A percentile compares a stretch with the other conserved stretches of the same genome.
Evolutionary conservation across 1,140 invertebrate genomes (phyloP).

Genomic region (Psix sp.): DNA sequence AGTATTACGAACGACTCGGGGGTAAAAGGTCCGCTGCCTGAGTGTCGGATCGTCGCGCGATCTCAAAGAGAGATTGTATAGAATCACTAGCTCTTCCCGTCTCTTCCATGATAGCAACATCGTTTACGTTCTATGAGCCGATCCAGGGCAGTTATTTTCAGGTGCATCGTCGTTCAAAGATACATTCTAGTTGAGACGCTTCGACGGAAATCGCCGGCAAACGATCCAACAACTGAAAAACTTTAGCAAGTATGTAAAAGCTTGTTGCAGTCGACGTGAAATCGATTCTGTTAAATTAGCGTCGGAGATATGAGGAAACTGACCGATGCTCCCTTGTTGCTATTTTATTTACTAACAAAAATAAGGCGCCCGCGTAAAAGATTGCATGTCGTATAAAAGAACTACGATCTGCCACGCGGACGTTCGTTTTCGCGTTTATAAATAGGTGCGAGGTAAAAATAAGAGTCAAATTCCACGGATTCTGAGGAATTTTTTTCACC

Average conservation of each 20-base stretch:
- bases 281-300: conserved; percentile 28
- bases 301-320: conserved; percentile 1
- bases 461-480: no score
- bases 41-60: conserved; percentile 43
- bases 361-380: no score
- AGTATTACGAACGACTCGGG: conserved; percentile 37
- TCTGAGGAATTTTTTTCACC: no score
- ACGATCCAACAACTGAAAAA: conserved; percentile 49
- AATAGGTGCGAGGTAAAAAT: no score
- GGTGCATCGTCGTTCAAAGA: conserved; percentile 41
- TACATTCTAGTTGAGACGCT: conserved; percentile 36
- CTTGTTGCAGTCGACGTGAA: conserved; percentile 23
- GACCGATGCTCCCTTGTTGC: neutral
- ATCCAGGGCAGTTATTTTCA: conserved; percentile 49
- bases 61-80: conserved; percentile 42
- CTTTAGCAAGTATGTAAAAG: conserved; percentile 38
- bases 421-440: no score
- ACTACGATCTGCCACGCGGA: no score
- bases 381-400: no score
- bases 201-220: conserved; percentile 38
- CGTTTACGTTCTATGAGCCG: conserved; percentile 41
- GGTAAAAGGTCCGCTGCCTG: conserved; percentile 47
- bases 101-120: conserved; percentile 41
- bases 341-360: neutral
- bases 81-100: conserved; percentile 14